Evolutionary conservation across 1,140 invertebrate species (phyloP).

Genomic region (Macrobrachium rosenbergii): DNA sequence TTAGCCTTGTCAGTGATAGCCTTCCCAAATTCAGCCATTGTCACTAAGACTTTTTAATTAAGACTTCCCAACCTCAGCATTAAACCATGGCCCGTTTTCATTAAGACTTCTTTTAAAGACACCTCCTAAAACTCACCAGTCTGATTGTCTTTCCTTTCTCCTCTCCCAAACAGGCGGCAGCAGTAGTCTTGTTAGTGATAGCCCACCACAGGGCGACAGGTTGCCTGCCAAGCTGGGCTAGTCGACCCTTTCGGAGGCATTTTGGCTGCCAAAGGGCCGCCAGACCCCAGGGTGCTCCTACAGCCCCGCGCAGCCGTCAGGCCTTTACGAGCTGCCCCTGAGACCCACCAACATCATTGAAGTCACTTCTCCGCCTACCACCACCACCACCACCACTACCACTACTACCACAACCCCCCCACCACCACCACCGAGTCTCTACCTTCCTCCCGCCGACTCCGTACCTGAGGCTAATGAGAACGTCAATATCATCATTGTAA

Average conservation of each 20-base stretch:
- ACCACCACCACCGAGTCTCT: slow-evolving; percentile 28
- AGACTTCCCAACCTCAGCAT: neutral
- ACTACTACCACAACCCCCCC: slow-evolving; percentile 43
- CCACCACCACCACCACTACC: slow-evolving; percentile 37
- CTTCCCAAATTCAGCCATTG: too few relatives aligned
- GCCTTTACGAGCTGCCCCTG: slow-evolving; percentile 39
- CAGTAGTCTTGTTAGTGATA: neutral
- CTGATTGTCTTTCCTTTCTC: neutral
- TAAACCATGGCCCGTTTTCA: neutral
- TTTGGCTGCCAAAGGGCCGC: neutral
- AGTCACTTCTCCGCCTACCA: slow-evolving; percentile 18
- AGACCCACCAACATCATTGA: neutral
- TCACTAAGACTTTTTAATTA: too few relatives aligned
- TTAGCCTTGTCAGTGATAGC: too few relatives aligned
- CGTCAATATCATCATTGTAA: neutral
- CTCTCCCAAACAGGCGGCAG: neutral
- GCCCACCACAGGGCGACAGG: slow-evolving; percentile 3
- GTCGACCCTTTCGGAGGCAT: neutral
- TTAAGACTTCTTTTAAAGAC: neutral
- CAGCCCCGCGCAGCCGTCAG: slow-evolving; percentile 33
- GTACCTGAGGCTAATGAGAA: neutral
- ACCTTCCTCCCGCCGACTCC: slow-evolving; percentile 10
- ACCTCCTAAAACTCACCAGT: neutral
- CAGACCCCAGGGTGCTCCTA: slow-evolving; percentile 31
- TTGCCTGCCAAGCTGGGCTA: slow-evolving; percentile 46